These are phyloP conservation scores for Hylaeus anthracinus DNA, from an alignment of 1,140 invertebrate genomes.

Conservation along the genomic window DNA sequence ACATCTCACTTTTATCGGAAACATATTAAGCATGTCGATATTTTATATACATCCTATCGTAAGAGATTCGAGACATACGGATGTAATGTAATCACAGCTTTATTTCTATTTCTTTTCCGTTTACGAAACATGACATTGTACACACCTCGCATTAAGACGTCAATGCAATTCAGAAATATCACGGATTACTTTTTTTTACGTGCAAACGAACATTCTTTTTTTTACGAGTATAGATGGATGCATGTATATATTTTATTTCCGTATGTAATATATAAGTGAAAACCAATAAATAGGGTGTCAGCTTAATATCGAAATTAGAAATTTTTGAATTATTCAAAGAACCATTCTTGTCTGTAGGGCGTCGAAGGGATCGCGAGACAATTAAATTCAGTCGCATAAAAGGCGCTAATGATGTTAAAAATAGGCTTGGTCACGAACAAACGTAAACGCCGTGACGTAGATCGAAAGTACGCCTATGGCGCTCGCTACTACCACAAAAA, in stretches of 20 bases:
- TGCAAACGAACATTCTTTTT: neutral
- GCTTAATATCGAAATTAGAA: too few relatives aligned
- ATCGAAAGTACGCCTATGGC: conserved; percentile 22
- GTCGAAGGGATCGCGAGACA: conserved; percentile 11
- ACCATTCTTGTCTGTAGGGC: too few relatives aligned
- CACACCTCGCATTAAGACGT: too few relatives aligned
- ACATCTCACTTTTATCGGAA: neutral
- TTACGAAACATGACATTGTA: too few relatives aligned
- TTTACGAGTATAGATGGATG: too few relatives aligned
- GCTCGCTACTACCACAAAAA: conserved; percentile 22
- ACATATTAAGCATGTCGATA: neutral
- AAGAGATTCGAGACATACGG: neutral
- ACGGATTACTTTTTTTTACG: neutral
- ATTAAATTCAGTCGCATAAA: conserved; percentile 39
- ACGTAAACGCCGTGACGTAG: conserved; percentile 36
- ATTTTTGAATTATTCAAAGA: neutral
- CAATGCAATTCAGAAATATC: neutral
- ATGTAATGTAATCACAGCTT: neutral
- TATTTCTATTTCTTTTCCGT: too few relatives aligned
- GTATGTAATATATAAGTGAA: neutral
- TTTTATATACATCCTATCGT: neutral
- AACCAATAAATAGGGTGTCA: neutral
- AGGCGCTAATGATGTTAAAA: conserved; percentile 30
- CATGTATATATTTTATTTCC: neutral
- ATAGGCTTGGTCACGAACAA: conserved; percentile 44